Evolutionary conservation across 2,113 vertebrate genomes (phyloP), one percentile per base, ranked within the genome.

Genomic region (Cheirogaleus medius): DNA sequence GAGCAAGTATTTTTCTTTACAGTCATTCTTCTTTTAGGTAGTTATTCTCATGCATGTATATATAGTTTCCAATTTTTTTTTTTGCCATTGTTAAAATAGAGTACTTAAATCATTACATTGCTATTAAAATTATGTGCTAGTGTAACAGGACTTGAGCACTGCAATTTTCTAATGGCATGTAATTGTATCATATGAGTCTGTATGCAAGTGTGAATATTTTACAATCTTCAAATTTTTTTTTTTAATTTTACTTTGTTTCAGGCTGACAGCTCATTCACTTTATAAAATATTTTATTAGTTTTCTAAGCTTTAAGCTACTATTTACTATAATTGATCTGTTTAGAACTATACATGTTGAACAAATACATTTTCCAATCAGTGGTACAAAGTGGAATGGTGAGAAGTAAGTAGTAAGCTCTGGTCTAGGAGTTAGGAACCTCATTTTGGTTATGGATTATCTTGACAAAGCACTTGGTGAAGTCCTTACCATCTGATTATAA

Each of bases 161-260:
- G 34, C n/a, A 52, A 32, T 85, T 94, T 90, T 76, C 52, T 85
- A 37, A 25, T 96, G 37, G 37, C 39, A 78, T n/a, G 9, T 71
- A 60, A 49, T 94, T 92, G 6, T 92, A 69, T 21, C 10, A 23
- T 68, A n/a, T 87, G 32, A 81, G 13, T 91, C 69, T 87, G 11
- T 54, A 71, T 32, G 39, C 20, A 81, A 60, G 14, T 74, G n/a
- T 85, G 71, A 87, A 90, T 6, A 1, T 94, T 95, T 91, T 94
- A 47, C 1, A 86, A 12, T 64, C 52, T 73, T 60, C 20, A 44
- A 60, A 63, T 58, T 54, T 1, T 49, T 94, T 87, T 84, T 29
- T 37, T 58, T 39, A 93, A 94, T 90, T 77, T 86, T 49, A 34
- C 8, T 29, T 86, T 95, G 10, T 89, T 97, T 95, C 9, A 68